Percentiles rank a stretch among this genome's conserved stretches.
Conservation (phyloP, 2,888 invertebrate genomes). For the Euzophera pinguis region DNA sequence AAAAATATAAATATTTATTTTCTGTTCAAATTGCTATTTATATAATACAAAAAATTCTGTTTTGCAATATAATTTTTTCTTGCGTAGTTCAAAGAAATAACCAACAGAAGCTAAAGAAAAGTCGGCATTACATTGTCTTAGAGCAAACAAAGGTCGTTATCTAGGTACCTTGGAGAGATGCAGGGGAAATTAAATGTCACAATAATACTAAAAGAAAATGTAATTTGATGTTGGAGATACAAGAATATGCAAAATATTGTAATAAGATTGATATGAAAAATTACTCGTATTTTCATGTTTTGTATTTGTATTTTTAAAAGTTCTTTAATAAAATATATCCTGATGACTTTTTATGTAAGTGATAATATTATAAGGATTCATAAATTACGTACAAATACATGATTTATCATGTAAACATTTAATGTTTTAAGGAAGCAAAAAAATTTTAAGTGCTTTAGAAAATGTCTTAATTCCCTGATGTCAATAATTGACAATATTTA, state of each 20-base stretch:
- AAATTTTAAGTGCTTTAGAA: too few relatives aligned
- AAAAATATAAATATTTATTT: too few relatives aligned
- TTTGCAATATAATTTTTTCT: not conserved
- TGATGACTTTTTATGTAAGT: too few relatives aligned
- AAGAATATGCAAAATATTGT: not conserved
- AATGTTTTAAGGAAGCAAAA: too few relatives aligned
- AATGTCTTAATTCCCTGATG: too few relatives aligned
- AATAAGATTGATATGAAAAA: not conserved
- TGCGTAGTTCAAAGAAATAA: slow-evolving; percentile 2
- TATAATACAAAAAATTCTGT: not conserved
- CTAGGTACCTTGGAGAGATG: slow-evolving; percentile 3
- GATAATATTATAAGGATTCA: too few relatives aligned
- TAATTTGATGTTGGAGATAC: not conserved
- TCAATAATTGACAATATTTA: too few relatives aligned
- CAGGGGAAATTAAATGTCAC: slow-evolving; percentile 12
- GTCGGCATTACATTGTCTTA: slow-evolving; percentile 5
- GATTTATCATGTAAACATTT: too few relatives aligned
- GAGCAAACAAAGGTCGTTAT: not conserved
- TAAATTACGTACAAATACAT: too few relatives aligned
- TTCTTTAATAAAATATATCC: too few relatives aligned
- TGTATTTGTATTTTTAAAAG: too few relatives aligned
- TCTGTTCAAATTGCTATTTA: not conserved
- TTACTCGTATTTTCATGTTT: not conserved
- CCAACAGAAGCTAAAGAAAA: slow-evolving; percentile 1
- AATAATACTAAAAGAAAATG: slow-evolving; percentile 8